Evolutionary conservation across 2,113 vertebrate genomes (phyloP), one percentile per base, ranked within the genome.

Genomic region (Amazona guildingii): DNA sequence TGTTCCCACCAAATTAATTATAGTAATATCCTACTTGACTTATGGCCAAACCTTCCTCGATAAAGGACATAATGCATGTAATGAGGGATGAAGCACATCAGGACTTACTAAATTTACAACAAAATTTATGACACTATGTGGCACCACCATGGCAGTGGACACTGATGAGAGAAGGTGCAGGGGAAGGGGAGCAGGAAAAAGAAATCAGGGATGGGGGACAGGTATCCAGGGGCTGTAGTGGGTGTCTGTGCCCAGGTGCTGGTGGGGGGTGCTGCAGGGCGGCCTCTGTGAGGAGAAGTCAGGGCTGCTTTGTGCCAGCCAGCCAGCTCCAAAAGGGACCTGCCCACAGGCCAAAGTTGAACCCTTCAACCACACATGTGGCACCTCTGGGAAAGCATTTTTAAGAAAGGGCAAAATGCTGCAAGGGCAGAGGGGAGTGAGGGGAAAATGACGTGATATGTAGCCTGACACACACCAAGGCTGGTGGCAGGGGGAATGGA

Each of bases 291-390:
- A 67, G 39, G 20, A 43, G 27, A 19, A 23, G 13, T 16, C 2
- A 0, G 9, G 23, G 27, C 19, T 55, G 44, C 20, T 35, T n/a
- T 0, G 1, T 11, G 27, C 25, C 0, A 0, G 4, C 11, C 43
- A 17, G n/a, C 7, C 6, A 0, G 10, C 17, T 82, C 21, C 35
- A 16, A 37, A 66, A 31, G 8, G 44, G 20, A 39, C 18, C 10
- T 1, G 0, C 9, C 1, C 1, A 0, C 44, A n/a, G 57, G 24
- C 16, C 67, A 43, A 10, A 27, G 12, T 17, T 1, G 5, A 43
- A 17, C 57, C 43, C 23, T 9, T 8, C 62, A 54, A 28, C 14
- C 37, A 49, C 0, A 0, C 4, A 19, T 19, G 13, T 27, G 17
- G 9, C 3, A 1, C 15, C 41, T 72, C 16, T 2, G 16, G 46